Base-by-base conservation (phyloP, 2,797 vertebrate species). In the Characodon lateralis region DNA sequence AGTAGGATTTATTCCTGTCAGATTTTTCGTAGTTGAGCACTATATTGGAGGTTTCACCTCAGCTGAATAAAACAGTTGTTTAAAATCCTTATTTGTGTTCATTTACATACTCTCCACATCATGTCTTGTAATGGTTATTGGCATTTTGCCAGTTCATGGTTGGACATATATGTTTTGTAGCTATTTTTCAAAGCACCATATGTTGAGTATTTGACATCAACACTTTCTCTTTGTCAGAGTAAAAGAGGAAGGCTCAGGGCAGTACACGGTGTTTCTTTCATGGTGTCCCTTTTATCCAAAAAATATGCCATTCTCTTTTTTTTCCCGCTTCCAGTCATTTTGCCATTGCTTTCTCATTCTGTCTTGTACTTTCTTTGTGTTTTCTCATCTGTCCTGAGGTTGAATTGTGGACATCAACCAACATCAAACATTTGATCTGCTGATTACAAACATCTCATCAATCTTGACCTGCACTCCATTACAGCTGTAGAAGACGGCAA, bases 361-460 rank as follows among this genome's bases (percentile, higher is more conserved):
- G 41, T 72, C 56, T 72, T n/a, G 14, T 5, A 8, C 3, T 65
- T 22, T 14, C 18, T 68, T 76, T 20, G 31, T 31, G 14, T 76
- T 69, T 55, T 53, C 53, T 50, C 65, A 69, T 28, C 35, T 43
- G 63, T 43, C 50, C 65, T 22, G 14, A 39, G 46, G 53, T 75
- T 24, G 63, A 18, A 43, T 61, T 41, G 59, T 63, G 43, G n/a
- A 74, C 31, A 48, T 68, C 66, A 43, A 76, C n/a, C 50, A 68
- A 39, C 58, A 78, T 72, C 59, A 56, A 26, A 78, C 69, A 74
- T 76, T 50, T 85, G 73, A 83, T 89, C 89, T 77, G 75, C 55
- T 83, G 78, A 90, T 86, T 87, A 87, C 66, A 88, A 89, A 81
- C 85, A 78, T 65, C 72, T 73, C 71, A 77, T 78, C 68, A 71